phyloP scores from a whole-genome alignment of 23 tunicate genomes.

The Trididemnum miniatum region DNA sequence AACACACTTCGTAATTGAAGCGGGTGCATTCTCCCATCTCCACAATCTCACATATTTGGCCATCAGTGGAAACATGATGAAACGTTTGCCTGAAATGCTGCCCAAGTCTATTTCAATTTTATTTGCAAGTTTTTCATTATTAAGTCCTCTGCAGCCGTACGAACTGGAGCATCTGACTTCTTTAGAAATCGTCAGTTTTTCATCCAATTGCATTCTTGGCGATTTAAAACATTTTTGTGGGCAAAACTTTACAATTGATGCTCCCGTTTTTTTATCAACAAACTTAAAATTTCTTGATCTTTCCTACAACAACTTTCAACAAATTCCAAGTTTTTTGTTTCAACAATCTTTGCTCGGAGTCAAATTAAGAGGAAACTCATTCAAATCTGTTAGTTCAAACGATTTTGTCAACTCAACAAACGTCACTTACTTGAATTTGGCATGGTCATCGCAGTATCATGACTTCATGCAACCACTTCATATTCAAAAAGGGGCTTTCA shows the following conservation, averaged over 20 bases:
- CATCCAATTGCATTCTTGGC: not conserved
- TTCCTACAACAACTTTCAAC: slow-evolving; percentile 1
- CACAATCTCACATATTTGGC: not conserved
- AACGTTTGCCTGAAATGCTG: not conserved
- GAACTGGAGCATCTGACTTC: not conserved
- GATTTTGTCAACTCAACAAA: not conserved
- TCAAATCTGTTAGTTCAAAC: not conserved
- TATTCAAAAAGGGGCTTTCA: not conserved
- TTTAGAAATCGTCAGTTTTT: not conserved
- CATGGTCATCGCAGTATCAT: slow-evolving; percentile 1
- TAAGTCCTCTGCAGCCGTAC: not conserved
- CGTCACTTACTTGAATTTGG: not conserved
- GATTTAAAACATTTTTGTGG: slow-evolving; percentile 5
- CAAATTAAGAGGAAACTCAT: not conserved
- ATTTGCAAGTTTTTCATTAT: not conserved
- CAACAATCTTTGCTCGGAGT: not conserved
- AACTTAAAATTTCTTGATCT: not conserved
- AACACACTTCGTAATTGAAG: not conserved
- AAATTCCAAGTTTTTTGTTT: not conserved
- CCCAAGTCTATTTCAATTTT: not conserved
- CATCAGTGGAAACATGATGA: not conserved
- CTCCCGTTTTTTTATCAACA: not conserved
- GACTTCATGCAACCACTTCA: not conserved
- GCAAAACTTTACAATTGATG: not conserved
- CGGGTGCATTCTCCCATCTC: not conserved